A percentile compares a stretch with the other conserved stretches of the same genome.
Evolutionary conservation across 2,888 invertebrate species (phyloP).

Genomic region (Zonitis immaculata): DNA sequence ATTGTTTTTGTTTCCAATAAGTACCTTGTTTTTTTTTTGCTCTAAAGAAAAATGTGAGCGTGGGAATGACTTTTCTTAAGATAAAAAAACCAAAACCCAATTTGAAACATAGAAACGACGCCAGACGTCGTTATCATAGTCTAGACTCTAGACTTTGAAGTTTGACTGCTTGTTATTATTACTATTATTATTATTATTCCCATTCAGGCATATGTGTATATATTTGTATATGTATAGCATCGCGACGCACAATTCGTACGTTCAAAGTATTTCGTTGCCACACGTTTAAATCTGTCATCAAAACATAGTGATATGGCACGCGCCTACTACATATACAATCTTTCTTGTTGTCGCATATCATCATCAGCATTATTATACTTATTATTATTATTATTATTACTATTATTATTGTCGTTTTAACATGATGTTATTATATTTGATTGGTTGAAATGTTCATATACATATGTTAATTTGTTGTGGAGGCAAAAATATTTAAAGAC

Average conservation of each 20-base stretch:
- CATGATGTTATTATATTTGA: neutral
- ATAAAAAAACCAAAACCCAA: no score
- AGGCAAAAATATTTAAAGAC: neutral
- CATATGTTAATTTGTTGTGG: slow-evolving; percentile 2
- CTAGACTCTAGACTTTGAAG: neutral
- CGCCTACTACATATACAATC: neutral
- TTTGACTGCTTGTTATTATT: neutral
- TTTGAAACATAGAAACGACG: neutral
- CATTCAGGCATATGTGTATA: neutral
- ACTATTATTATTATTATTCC: neutral
- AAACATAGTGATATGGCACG: neutral
- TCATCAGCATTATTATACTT: neutral
- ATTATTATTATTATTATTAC: no score
- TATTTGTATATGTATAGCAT: neutral
- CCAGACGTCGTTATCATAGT: slow-evolving; percentile 1
- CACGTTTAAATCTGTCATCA: neutral
- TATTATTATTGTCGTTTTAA: no score
- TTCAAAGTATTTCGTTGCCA: neutral
- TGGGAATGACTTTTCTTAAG: neutral
- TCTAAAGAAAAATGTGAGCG: neutral
- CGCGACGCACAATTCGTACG: neutral
- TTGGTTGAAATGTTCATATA: slow-evolving; percentile 1
- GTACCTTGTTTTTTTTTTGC: no score
- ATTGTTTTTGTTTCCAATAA: no score
- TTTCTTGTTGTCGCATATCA: slow-evolving; percentile 1